Conservation (phyloP, 2,888 invertebrate species). For the Poecilus cupreus region DNA sequence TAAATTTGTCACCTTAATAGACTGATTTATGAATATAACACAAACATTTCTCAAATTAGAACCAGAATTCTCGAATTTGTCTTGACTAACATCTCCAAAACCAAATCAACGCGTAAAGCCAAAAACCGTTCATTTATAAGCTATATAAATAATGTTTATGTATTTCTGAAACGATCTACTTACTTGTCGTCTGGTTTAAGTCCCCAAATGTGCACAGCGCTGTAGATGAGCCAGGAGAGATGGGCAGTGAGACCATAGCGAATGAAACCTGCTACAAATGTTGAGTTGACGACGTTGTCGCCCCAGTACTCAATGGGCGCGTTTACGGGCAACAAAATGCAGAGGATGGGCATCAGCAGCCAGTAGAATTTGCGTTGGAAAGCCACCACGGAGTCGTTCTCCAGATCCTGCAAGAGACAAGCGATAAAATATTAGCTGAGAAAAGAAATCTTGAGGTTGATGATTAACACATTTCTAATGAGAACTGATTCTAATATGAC, state of each 20-base stretch:
- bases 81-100: too few species aligned
- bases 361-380: constrained; percentile 86
- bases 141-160: too few species aligned
- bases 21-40: too few species aligned
- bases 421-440: not conserved
- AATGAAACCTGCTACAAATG: constrained; percentile 82
- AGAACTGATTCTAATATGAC: too few species aligned
- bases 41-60: too few species aligned
- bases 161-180: constrained; percentile 71
- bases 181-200: constrained; percentile 82
- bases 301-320: constrained; percentile 87
- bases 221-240: constrained; percentile 83
- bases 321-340: constrained; percentile 83
- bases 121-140: too few species aligned
- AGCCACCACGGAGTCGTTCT: constrained; percentile 84
- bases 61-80: too few species aligned
- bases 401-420: constrained; percentile 78
- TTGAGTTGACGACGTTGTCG: constrained; percentile 78
- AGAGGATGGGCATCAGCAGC: constrained; percentile 79
- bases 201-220: constrained; percentile 84
- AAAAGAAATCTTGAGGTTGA: not conserved
- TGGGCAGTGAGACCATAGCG: constrained; percentile 80
- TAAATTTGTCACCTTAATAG: too few species aligned
- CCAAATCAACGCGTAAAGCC: too few species aligned
- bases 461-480: too few species aligned